A percentile compares a stretch with the other conserved stretches of the same genome.
phyloP scores from a whole-genome alignment of 1,140 invertebrate genomes.

The Pissodes strobi region DNA sequence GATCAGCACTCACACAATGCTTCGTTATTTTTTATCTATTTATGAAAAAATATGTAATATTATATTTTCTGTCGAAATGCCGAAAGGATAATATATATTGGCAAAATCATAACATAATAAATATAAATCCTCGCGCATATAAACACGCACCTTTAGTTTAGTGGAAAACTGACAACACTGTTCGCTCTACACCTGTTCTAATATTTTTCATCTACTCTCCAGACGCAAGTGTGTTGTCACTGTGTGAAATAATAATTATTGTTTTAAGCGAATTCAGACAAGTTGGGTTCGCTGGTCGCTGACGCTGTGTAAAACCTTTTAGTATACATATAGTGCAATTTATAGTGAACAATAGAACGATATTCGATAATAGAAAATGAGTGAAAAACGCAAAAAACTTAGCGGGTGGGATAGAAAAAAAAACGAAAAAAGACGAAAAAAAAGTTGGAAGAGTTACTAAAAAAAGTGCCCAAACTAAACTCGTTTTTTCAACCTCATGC shows the following conservation, averaged over 20 bases:
- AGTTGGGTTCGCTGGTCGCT: not conserved
- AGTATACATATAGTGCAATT: not conserved
- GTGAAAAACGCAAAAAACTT: not conserved
- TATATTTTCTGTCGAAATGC: constrained; percentile 3
- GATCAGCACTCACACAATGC: too few relatives aligned
- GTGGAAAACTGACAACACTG: not conserved
- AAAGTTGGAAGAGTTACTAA: too few relatives aligned
- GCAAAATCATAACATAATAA: not conserved
- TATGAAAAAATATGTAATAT: constrained; percentile 4
- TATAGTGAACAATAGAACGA: not conserved
- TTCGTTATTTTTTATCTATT: not conserved
- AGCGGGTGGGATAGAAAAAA: too few relatives aligned
- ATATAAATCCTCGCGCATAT: not conserved
- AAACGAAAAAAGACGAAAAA: too few relatives aligned
- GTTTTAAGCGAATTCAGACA: not conserved
- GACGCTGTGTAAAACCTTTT: not conserved
- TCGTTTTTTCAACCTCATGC: too few relatives aligned
- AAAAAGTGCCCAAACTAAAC: too few relatives aligned
- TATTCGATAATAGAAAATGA: too few relatives aligned
- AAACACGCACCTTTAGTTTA: not conserved
- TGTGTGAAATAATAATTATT: not conserved
- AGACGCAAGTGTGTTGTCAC: not conserved
- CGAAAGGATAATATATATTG: not conserved
- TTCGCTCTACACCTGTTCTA: not conserved
- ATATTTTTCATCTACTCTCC: not conserved